A percentile compares a stretch with the other conserved stretches of the same genome.
phyloP scores from a whole-genome alignment of 2,113 vertebrate genomes.

The Cynoglossus semilaevis region DNA sequence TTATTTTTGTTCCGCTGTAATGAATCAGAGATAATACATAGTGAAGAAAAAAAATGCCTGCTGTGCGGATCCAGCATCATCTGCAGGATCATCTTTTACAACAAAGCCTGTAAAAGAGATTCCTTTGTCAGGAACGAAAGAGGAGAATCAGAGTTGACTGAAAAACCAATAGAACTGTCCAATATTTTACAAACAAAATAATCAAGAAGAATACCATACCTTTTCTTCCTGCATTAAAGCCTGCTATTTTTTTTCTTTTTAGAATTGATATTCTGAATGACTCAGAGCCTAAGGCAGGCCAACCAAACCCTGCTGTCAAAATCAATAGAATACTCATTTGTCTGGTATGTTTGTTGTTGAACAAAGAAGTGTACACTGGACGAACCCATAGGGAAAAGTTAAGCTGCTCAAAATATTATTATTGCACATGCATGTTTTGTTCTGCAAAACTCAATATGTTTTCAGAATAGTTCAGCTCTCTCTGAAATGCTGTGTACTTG shows the following conservation, averaged over 20 bases:
- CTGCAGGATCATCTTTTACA: not conserved
- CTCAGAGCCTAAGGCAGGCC: constrained; percentile 37
- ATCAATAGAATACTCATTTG: constrained; percentile 46
- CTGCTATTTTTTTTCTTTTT: constrained; percentile 4
- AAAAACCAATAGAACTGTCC: not conserved
- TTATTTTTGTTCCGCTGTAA: not conserved
- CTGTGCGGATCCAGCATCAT: not conserved
- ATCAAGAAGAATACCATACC: not conserved
- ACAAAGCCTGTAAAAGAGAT: not conserved
- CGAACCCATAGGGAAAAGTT: constrained; percentile 3
- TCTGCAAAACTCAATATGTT: too few relatives aligned
- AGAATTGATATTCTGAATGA: constrained; percentile 35
- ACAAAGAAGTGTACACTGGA: constrained; percentile 19
- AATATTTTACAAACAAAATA: constrained; percentile 5
- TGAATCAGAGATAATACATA: too few relatives aligned
- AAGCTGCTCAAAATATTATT: constrained; percentile 4
- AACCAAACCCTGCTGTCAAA: constrained; percentile 26
- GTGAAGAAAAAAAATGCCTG: not conserved
- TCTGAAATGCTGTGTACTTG: too few relatives aligned
- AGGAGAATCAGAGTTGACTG: not conserved
- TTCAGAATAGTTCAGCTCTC: too few relatives aligned
- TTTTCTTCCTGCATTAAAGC: not conserved
- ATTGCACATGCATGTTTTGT: not conserved
- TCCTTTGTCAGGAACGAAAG: not conserved
- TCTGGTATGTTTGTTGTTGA: constrained; percentile 27